These are phyloP conservation scores for Cordilura impudica DNA, from an alignment of 2,888 invertebrate genomes.

Conservation along the genomic window DNA sequence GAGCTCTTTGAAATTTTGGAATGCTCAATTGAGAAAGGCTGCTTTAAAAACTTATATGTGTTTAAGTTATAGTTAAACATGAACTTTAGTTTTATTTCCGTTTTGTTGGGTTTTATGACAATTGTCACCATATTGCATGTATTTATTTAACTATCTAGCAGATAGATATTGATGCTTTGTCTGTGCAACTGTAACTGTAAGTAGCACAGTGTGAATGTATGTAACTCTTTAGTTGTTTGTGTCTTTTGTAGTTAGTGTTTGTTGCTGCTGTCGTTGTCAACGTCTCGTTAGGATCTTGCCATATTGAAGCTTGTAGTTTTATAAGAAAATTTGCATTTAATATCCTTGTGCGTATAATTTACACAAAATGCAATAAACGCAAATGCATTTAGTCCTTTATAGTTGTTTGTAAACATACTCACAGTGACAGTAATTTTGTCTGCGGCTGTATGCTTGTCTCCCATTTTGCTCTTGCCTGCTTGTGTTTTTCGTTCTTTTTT, in stretches of 20 bases:
- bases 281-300: background rate
- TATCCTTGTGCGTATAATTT: constrained; percentile 78
- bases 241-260: constrained; percentile 18
- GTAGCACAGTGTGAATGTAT: too few relatives aligned
- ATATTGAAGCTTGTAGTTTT: constrained; percentile 11
- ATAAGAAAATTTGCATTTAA: constrained; percentile 75
- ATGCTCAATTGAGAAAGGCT: constrained; percentile 2
- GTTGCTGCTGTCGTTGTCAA: background rate
- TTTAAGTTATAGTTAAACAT: constrained; percentile 40
- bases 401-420: too few relatives aligned
- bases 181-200: background rate
- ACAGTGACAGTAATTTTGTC: background rate
- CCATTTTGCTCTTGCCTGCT: background rate
- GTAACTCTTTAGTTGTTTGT: background rate
- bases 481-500: constrained; percentile 2
- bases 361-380: constrained; percentile 78
- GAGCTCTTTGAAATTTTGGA: background rate
- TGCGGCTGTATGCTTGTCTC: background rate
- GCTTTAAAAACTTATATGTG: constrained; percentile 45
- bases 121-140: constrained; percentile 51
- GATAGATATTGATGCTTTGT: background rate
- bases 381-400: constrained; percentile 74
- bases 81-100: constrained; percentile 59
- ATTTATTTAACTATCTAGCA: constrained; percentile 5
- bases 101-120: constrained; percentile 57